Base-by-base conservation (phyloP, 2,113 vertebrate genomes). In the Phylloscopus trochiloides region DNA sequence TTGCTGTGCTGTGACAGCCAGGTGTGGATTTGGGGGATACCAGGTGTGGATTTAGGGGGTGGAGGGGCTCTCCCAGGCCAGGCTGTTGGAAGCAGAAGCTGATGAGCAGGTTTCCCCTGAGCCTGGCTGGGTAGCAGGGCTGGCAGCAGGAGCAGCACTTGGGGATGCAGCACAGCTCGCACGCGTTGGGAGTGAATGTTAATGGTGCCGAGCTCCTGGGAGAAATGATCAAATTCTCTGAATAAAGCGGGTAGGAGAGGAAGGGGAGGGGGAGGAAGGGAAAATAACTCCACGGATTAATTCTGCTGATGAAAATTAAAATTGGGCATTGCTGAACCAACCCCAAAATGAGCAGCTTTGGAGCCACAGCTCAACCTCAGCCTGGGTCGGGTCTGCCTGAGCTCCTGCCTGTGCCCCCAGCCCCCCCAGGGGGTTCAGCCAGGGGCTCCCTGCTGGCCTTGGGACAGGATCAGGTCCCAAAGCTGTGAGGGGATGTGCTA, bases 191-290 rank as follows among this genome's bases (percentile, higher is more conserved):
- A 93, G 68, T 43, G 92, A 94, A 95, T 89, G 86, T 91, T 81
- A 95, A 95, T 90, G 95, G 92, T 94, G 83, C 89, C 1, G 29
- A 91, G 91, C 92, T 95, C 92, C 89, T 94, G 61, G 57, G 92
- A 97, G 94, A 92, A 95, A 88, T 63, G 72, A 94, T 84, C 95
- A 74, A 63, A 86, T 92, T 90, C 91, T 88, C 62, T 45, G 18
- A 78, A 43, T 68, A 78, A 89, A 86, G 92, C 2, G 6, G 73
- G 59, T 61, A 87, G 85, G 77, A 90, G 66, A 92, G 81, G 71
- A 85, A 92, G 85, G 90, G 88, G 82, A 76, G 83, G 89, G 66
- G 66, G 42, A 74, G 54, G 86, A 92, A 72, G 59, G 68, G 72
- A 94, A 80, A 94, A 80, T 61, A 94, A 79, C 72, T 76, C 78